Conservation (phyloP, 2,113 vertebrate genomes). For the Stegostoma tigrinum region DNA sequence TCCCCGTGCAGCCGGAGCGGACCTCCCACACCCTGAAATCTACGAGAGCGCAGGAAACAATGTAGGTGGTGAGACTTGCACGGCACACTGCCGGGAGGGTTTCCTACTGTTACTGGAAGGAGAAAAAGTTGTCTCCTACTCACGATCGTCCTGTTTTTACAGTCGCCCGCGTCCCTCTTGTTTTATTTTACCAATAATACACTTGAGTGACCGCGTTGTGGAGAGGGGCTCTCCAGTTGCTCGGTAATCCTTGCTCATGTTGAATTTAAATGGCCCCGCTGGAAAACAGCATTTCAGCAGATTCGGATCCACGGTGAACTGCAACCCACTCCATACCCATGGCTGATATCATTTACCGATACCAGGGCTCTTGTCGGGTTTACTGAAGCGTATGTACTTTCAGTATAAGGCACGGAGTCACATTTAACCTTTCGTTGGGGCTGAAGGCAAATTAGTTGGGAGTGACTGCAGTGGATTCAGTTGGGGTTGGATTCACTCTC, state of each 20-base stretch:
- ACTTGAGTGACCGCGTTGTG: background rate
- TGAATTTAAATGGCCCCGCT: background rate
- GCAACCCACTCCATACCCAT: background rate
- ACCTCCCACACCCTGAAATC: background rate
- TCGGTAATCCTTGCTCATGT: background rate
- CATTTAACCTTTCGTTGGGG: background rate
- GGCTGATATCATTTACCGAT: background rate
- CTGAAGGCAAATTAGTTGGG: background rate
- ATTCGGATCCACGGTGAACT: background rate
- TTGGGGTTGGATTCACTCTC: constrained; percentile 50
- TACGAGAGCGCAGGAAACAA: background rate
- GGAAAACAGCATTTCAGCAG: background rate
- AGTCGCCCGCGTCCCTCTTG: background rate
- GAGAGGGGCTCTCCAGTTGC: background rate
- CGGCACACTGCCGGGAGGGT: background rate
- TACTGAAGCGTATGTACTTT: background rate
- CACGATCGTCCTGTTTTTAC: background rate
- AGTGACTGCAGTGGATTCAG: background rate
- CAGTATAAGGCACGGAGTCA: background rate
- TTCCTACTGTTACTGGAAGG: background rate
- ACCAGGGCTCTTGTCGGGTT: background rate
- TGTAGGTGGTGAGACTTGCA: background rate
- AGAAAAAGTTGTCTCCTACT: constrained; percentile 22
- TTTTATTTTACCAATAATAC: background rate
- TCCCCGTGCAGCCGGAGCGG: background rate